A percentile compares a stretch with the other conserved stretches of the same genome.
Conservation (phyloP, 2,113 vertebrate genomes). For the Hydropotes inermis region DNA sequence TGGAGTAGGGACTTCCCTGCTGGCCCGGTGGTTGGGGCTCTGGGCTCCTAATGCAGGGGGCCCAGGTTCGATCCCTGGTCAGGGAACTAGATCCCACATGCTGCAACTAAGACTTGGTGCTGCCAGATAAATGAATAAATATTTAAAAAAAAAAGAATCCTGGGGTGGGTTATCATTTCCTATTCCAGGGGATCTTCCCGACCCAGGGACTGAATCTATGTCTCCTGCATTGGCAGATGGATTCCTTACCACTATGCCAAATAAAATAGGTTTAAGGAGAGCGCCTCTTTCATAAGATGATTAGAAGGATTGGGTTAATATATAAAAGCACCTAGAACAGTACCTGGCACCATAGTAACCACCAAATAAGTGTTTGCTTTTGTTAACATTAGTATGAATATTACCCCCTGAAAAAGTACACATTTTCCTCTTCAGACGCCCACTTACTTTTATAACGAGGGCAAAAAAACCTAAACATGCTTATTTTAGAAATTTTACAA, state of each 20-base stretch:
- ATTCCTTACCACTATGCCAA: neutral
- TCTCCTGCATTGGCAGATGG: neutral
- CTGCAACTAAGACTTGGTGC: too few relatives aligned
- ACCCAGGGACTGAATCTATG: neutral
- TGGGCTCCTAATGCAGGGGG: too few relatives aligned
- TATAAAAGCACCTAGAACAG: slow-evolving; percentile 32
- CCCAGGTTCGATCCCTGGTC: too few relatives aligned
- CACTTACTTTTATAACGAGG: slow-evolving; percentile 53
- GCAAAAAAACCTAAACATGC: neutral
- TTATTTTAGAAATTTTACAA: slow-evolving; percentile 69
- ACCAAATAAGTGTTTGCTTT: slow-evolving; percentile 51
- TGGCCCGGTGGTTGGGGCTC: too few relatives aligned
- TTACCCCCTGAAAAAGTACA: neutral
- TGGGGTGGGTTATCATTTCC: neutral
- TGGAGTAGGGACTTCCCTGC: too few relatives aligned
- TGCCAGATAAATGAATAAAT: too few relatives aligned
- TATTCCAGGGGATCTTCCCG: neutral
- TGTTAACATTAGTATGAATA: slow-evolving; percentile 54
- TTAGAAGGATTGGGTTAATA: slow-evolving; percentile 35
- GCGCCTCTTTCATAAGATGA: neutral
- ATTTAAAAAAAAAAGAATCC: too few relatives aligned
- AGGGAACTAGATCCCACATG: too few relatives aligned
- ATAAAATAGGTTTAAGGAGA: slow-evolving; percentile 19
- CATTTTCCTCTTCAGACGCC: slow-evolving; percentile 54
- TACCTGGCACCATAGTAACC: slow-evolving; percentile 24